Evolutionary conservation across 1,140 invertebrate genomes (phyloP).

Genomic region (Samia ricini): DNA sequence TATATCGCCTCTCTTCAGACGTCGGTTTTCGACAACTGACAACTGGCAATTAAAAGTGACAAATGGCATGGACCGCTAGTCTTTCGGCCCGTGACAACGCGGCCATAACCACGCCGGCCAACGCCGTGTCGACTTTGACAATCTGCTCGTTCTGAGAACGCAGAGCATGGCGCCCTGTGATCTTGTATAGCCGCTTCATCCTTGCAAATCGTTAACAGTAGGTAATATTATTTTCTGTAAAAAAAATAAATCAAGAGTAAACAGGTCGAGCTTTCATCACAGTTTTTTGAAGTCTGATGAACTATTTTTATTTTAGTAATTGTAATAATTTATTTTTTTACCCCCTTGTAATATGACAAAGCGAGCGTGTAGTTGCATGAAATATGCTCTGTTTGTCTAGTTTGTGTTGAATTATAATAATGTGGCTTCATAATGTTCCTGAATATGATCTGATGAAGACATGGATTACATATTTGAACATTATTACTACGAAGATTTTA

Average conservation of each 20-base stretch:
- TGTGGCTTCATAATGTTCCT: neutral
- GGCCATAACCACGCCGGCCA: constrained; percentile 33
- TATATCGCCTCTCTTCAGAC: constrained; percentile 62
- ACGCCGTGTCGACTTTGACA: constrained; percentile 39
- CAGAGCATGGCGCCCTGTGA: constrained; percentile 43
- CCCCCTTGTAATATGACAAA: neutral
- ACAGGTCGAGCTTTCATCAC: neutral
- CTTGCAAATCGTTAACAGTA: neutral
- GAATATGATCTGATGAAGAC: neutral
- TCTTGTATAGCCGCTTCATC: constrained; percentile 25
- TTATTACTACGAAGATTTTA: neutral
- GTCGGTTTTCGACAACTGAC: constrained; percentile 68
- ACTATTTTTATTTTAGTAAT: neutral
- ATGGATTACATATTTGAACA: neutral
- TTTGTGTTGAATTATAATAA: neutral
- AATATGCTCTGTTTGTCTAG: neutral
- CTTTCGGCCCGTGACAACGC: constrained; percentile 19
- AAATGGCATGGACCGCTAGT: constrained; percentile 62
- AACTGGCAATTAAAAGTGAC: constrained; percentile 76
- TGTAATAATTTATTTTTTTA: neutral
- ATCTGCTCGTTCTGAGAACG: constrained; percentile 25
- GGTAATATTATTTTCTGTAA: neutral
- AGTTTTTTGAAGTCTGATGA: neutral
- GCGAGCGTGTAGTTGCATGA: neutral
- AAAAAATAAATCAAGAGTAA: neutral